Conservation (phyloP, 2,113 vertebrate species). For the Spea multiplicata region DNA sequence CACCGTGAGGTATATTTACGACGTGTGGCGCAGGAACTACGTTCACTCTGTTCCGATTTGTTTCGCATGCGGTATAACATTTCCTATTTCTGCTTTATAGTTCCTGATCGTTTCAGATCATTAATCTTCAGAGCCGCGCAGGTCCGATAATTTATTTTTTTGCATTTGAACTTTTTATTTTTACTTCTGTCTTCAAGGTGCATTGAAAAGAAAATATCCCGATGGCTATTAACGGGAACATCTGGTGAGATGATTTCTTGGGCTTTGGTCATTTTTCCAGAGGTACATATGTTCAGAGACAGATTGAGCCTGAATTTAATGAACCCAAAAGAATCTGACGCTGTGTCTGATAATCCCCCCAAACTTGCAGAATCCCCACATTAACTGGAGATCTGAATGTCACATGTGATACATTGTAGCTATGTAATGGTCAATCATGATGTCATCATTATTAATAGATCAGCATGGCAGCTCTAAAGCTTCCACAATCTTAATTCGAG, state of each 20-base stretch:
- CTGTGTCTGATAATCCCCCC: neutral
- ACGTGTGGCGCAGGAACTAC: slow-evolving; percentile 48
- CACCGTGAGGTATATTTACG: slow-evolving; percentile 52
- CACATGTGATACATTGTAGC: too few species aligned
- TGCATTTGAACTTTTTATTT: slow-evolving; percentile 49
- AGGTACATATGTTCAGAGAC: neutral
- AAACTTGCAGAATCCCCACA: too few species aligned
- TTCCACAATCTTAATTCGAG: too few species aligned
- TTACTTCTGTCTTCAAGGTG: slow-evolving; percentile 43
- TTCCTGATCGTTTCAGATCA: slow-evolving; percentile 41
- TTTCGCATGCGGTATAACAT: slow-evolving; percentile 44
- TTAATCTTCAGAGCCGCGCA: slow-evolving; percentile 9
- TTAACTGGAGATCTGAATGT: too few species aligned
- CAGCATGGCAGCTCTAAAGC: too few species aligned
- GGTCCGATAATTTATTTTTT: slow-evolving; percentile 45
- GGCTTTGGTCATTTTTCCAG: neutral
- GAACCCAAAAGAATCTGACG: neutral
- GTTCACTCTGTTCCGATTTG: slow-evolving; percentile 43
- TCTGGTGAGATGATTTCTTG: slow-evolving; percentile 15
- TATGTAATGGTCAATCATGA: too few species aligned
- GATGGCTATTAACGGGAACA: slow-evolving; percentile 28
- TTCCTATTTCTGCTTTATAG: slow-evolving; percentile 37
- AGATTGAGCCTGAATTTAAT: neutral
- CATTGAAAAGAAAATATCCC: slow-evolving; percentile 2
- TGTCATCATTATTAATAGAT: too few species aligned